phyloP scores from a whole-genome alignment of 1,140 invertebrate genomes.

The Cotesia glomerata region DNA sequence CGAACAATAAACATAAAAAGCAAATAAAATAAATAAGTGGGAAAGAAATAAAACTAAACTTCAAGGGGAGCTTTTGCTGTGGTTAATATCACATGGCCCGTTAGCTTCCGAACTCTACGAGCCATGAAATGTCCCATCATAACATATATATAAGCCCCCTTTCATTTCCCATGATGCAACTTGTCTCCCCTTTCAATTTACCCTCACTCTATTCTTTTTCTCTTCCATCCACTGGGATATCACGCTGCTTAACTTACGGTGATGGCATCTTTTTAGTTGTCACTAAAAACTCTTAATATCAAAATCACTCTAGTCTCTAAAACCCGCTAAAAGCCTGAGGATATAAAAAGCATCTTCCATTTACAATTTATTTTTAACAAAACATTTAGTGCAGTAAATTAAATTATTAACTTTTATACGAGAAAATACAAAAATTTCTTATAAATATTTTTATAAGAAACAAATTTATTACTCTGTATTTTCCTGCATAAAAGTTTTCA shows the following conservation, averaged over 20 bases:
- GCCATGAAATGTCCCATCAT: constrained; percentile 61
- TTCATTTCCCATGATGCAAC: constrained; percentile 41
- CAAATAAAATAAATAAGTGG: constrained; percentile 16
- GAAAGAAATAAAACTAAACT: constrained; percentile 25
- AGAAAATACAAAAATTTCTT: no score
- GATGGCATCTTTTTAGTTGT: not conserved
- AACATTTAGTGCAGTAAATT: not conserved
- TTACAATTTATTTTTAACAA: not conserved
- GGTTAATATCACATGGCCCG: constrained; percentile 56
- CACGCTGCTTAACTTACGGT: constrained; percentile 6
- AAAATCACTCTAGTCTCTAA: no score
- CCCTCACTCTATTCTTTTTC: constrained; percentile 12
- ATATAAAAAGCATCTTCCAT: not conserved
- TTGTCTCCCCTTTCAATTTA: constrained; percentile 22
- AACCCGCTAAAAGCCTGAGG: no score
- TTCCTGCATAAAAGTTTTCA: no score
- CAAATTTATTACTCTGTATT: no score
- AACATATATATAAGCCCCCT: constrained; percentile 48
- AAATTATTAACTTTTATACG: no score
- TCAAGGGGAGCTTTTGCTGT: constrained; percentile 36
- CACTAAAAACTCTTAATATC: no score
- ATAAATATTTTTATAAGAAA: no score
- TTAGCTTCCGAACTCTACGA: constrained; percentile 53
- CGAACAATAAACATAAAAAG: constrained; percentile 31
- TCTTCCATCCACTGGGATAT: not conserved